Base-by-base conservation (phyloP, 2,797 vertebrate genomes). In the Botia almorhae region DNA sequence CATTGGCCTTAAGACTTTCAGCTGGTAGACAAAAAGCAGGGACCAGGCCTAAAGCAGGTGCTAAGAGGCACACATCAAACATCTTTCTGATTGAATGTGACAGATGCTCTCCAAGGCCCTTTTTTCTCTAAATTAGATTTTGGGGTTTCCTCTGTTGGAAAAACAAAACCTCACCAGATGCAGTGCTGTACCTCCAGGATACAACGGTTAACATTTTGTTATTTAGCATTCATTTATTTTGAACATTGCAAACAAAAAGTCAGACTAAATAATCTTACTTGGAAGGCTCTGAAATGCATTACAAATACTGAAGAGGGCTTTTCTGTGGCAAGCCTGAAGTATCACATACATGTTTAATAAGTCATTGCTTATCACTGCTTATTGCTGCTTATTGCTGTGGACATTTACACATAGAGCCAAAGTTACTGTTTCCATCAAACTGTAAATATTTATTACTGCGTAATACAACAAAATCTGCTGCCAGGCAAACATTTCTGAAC, bases 391-490 rank as follows among this genome's bases (percentile, higher is more conserved):
- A 39, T 26, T 23, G 23, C 26, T 63, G 10, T 33, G 46, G 69
- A 64, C 46, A 53, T 11, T 17, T 58, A 36, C 19, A 74, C 19
- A 7, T 71, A 39, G 39, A 36, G 39, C 33, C 46, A 43, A 67
- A 29, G 16, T 29, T 29, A 76, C 75, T 19, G 60, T 76, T 77
- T 69, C 46, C 74, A 73, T 56, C 43, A 69, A 69, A 68, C 68
- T 83, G 74, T 79, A 83, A 79, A 82, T 83, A 39, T 33, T 33
- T 65, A 69, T 81, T 80, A 80, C 4, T 51, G 48, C 4, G 12
- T 51, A 51, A 19, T 7, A 56, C 19, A 21, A 56, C n/a, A 58
- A 26, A 26, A 11, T 4, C 11, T 60, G 11, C 33, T 33, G 1
- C 23, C 19, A 58, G 55, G 55, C 58, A 26, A 26, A 26, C 1